Conservation (phyloP, 2,113 vertebrate genomes). For the Cariama cristata region DNA sequence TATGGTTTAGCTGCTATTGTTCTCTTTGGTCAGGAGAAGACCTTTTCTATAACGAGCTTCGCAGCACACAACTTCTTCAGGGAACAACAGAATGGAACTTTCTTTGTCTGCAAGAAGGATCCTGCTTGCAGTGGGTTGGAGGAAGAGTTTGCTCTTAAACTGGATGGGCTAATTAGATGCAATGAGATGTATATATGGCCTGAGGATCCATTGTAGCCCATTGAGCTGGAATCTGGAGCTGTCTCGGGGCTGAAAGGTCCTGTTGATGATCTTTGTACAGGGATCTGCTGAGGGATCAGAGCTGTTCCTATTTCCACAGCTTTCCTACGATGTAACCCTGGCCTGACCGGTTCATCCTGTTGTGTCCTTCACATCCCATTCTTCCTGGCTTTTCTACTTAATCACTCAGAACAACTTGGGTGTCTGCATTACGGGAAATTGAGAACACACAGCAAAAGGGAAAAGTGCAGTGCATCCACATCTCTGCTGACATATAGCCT, state of each 20-base stretch:
- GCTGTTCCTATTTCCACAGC: not conserved
- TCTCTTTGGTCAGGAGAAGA: not conserved
- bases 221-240: not conserved
- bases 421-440: not conserved
- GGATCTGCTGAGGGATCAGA: not conserved
- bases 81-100: not conserved
- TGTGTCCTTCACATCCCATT: not conserved
- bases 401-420: not conserved
- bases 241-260: not conserved
- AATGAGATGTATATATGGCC: not conserved
- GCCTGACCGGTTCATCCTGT: not conserved
- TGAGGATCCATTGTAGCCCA: not conserved
- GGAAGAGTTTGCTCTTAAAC: not conserved
- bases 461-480: not conserved
- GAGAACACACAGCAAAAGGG: not conserved
- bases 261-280: not conserved
- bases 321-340: fast-evolving
- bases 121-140: not conserved
- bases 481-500: not conserved
- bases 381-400: not conserved
- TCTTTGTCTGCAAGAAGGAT: not conserved
- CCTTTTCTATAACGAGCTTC: not conserved
- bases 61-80: not conserved
- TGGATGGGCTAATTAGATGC: not conserved
- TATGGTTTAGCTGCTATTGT: not conserved